Percentiles rank a stretch among this genome's conserved stretches.
These are phyloP conservation scores for Pseudorasbora parva DNA, from an alignment of 2,113 vertebrate genomes.

Conservation along the genomic window DNA sequence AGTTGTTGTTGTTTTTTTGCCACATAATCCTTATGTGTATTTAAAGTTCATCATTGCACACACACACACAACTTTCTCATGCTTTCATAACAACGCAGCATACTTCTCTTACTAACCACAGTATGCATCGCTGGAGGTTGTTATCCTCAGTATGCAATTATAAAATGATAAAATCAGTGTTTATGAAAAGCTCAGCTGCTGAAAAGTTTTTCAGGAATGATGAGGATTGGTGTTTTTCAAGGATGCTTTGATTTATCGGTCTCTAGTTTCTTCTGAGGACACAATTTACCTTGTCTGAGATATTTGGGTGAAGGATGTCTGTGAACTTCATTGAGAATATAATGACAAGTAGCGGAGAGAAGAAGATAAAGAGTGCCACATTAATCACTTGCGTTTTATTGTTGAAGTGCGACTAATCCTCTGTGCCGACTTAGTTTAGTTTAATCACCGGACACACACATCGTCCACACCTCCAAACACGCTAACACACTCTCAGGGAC, in stretches of 20 bases:
- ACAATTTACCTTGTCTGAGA: not conserved
- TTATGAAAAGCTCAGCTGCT: not conserved
- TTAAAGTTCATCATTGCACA: not conserved
- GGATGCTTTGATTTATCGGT: not conserved
- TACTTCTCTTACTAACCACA: not conserved
- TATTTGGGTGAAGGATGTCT: not conserved
- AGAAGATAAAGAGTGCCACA: not conserved
- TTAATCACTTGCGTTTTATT: slow-evolving; percentile 12
- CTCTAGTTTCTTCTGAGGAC: too few relatives aligned
- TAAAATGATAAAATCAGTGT: not conserved
- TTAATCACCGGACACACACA: slow-evolving; percentile 37
- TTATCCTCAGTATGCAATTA: not conserved
- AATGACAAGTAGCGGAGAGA: not conserved
- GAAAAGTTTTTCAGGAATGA: not conserved
- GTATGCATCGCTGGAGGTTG: not conserved
- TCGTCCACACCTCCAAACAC: not conserved
- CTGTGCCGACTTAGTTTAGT: not conserved
- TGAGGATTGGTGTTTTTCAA: not conserved
- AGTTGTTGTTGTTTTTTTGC: not conserved
- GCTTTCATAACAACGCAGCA: not conserved
- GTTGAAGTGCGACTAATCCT: slow-evolving; percentile 24
- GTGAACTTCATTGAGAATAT: not conserved
- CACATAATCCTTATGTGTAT: not conserved
- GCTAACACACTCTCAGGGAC: slow-evolving; percentile 22
- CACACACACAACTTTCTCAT: not conserved